Base-by-base conservation (phyloP, 2,797 vertebrate genomes). In the Alcedo quadribrachys region DNA sequence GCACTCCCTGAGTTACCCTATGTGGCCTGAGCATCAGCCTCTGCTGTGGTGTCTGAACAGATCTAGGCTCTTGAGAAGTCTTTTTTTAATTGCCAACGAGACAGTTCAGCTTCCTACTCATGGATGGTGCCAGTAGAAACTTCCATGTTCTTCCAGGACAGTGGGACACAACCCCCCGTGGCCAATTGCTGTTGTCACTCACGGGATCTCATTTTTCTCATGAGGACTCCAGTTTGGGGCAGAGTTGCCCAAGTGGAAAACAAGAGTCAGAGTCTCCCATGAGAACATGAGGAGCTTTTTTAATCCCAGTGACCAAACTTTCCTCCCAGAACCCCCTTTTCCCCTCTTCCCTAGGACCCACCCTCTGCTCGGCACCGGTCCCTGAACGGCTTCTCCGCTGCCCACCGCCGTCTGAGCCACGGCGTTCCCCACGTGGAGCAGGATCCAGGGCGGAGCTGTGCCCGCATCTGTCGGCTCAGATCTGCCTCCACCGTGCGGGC, bases 171-270 rank as follows among this genome's bases (percentile, higher is more conserved):
- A 35, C 21, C 57, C 65, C 12, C 1, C 46, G 71, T 33, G 48
- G 15, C 53, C 24, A 0, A 48, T 12, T 45, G 32, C 15, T 28
- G 5, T 15, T 0, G 0, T 21, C 50, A 50, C 69, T 69, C 54
- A 8, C 2, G 6, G 42, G 28, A 28, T 62, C 55, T 63, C 18
- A 5, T 25, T 60, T 42, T 30, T 43, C 50, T 88, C 50, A 14
- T 1, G 0, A 61, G 28, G 21, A 24, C 13, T 13, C 12, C 66
- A 25, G 15, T 1, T 9, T 57, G 27, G 48, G 45, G 8, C 5
- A 4, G n/a, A 50, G 65, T 18, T 63, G 3, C 45, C 43, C 60
- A 15, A 79, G 43, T 15, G 13, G 37, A 40, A 71, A 57, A 27
- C 20, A 3, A 37, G 37, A 50, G 7, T 24, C 27, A 0, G 8